Evolutionary conservation across 2,113 vertebrate species (phyloP).

Genomic region (Urocynchramus pylzowi): DNA sequence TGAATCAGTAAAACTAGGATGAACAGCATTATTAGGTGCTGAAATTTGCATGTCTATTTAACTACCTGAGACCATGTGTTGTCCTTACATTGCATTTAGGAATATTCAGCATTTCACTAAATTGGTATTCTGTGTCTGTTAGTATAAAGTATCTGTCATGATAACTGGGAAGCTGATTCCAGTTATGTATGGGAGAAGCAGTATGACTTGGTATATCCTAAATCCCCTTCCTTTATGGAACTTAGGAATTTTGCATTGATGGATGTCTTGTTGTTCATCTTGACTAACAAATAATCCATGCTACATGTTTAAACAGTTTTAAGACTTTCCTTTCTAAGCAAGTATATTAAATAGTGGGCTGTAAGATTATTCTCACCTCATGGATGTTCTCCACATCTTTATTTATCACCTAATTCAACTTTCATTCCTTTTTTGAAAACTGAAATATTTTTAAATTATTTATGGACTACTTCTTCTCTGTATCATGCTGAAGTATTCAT

Average conservation of each 20-base stretch:
- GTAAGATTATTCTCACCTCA: background rate
- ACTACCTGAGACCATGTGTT: accelerated
- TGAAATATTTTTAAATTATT: background rate
- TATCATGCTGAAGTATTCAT: background rate
- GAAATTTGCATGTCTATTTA: background rate
- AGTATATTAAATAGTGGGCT: background rate
- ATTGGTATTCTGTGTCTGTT: background rate
- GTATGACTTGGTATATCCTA: background rate
- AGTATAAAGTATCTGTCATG: background rate
- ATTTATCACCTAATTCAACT: background rate
- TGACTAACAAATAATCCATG: background rate
- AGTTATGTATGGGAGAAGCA: background rate
- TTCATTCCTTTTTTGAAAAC: background rate
- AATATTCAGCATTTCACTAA: background rate
- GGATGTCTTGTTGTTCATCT: background rate
- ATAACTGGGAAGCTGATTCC: background rate
- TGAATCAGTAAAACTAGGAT: background rate
- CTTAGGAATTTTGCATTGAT: background rate
- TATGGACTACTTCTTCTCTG: background rate
- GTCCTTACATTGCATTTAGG: background rate
- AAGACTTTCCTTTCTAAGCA: background rate
- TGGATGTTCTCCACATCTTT: background rate
- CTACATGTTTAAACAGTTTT: background rate
- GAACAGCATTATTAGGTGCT: background rate
- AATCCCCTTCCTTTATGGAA: background rate